A percentile compares a stretch with the other conserved stretches of the same genome.
These are phyloP conservation scores for Odobenus rosmarus DNA, from an alignment of 2,113 vertebrate species.

Conservation along the genomic window DNA sequence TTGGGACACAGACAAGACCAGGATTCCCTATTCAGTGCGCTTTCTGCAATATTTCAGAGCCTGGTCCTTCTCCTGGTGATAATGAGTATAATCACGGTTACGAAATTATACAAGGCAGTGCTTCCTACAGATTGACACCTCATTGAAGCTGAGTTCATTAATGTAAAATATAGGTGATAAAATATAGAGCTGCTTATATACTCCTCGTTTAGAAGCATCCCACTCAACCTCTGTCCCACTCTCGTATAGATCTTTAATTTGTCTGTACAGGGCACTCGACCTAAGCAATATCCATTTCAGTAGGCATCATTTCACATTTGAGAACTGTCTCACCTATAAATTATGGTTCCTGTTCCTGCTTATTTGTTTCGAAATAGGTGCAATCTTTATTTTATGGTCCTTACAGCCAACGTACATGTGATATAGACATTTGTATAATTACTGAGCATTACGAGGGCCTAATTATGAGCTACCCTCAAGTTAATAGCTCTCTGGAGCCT, in stretches of 20 bases:
- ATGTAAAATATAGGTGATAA: background rate
- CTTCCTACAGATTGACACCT: background rate
- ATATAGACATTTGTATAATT: background rate
- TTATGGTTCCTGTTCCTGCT: background rate
- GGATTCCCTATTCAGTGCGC: background rate
- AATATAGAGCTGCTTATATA: no score
- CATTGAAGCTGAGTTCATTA: background rate
- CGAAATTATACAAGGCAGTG: background rate
- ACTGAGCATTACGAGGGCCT: background rate
- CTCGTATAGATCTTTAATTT: background rate
- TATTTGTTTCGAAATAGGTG: background rate
- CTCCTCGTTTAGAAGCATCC: accelerated
- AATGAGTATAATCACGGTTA: background rate
- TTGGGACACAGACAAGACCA: background rate
- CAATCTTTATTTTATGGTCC: background rate
- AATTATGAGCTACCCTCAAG: background rate
- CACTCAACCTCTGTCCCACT: background rate
- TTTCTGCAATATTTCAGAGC: background rate
- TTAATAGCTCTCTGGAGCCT: background rate
- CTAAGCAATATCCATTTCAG: background rate
- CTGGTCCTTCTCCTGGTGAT: background rate
- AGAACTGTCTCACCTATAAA: background rate
- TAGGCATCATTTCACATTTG: background rate
- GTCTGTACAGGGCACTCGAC: background rate
- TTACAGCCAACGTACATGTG: background rate